Conservation (phyloP, 1,140 invertebrate species). For the Ceratina calcarata region DNA sequence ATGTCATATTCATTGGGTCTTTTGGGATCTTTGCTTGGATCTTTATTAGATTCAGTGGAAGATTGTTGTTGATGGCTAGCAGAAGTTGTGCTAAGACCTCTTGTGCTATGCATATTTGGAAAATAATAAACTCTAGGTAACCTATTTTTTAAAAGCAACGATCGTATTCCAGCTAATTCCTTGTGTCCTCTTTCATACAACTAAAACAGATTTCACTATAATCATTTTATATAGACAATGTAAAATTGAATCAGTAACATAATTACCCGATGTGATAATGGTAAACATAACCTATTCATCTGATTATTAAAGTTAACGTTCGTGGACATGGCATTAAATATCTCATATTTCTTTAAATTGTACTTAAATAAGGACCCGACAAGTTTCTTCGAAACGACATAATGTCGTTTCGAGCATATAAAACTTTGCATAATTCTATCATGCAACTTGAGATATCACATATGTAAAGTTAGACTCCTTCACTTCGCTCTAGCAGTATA, state of each 20-base stretch:
- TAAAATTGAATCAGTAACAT: slow-evolving; percentile 1
- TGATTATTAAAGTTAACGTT: slow-evolving; percentile 31
- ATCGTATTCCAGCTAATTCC: slow-evolving; percentile 79
- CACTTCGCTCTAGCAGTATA: too few relatives aligned
- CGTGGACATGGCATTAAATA: neutral
- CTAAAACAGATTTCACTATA: slow-evolving; percentile 47
- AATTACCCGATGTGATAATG: slow-evolving; percentile 52
- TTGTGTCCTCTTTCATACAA: slow-evolving; percentile 69
- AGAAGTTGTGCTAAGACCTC: slow-evolving; percentile 53
- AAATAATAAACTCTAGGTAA: slow-evolving; percentile 2
- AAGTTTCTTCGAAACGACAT: slow-evolving; percentile 18
- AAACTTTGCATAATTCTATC: slow-evolving; percentile 68
- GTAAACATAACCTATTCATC: slow-evolving; percentile 44
- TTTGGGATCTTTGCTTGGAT: slow-evolving; percentile 49
- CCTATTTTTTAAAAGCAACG: slow-evolving; percentile 55
- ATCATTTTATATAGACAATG: neutral
- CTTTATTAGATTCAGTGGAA: slow-evolving; percentile 18
- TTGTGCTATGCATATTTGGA: slow-evolving; percentile 15
- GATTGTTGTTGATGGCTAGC: slow-evolving; percentile 36
- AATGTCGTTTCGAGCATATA: slow-evolving; percentile 47
- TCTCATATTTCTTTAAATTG: neutral
- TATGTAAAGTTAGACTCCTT: too few relatives aligned
- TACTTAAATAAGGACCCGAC: slow-evolving; percentile 16
- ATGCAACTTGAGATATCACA: slow-evolving; percentile 14
- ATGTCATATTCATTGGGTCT: slow-evolving; percentile 30